These are phyloP conservation scores for Ibidorhyncha struthersii DNA, from an alignment of 2,113 vertebrate genomes.

Conservation along the genomic window DNA sequence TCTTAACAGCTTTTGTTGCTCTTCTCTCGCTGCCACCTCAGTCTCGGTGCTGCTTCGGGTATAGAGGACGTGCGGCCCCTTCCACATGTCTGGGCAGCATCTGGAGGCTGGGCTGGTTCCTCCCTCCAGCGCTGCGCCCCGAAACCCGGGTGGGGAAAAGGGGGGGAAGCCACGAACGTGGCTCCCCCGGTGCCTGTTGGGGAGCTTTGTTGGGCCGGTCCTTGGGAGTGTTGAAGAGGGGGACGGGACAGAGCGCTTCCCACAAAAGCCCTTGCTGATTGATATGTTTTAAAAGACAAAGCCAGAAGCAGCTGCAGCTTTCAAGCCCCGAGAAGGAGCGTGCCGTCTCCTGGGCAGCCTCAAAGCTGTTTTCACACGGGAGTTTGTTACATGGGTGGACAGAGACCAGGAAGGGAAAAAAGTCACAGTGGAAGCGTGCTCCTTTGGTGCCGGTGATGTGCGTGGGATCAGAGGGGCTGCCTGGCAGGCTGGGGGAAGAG, in stretches of 20 bases:
- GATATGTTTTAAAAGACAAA: not conserved
- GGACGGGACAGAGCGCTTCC: not conserved
- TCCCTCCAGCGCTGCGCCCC: not conserved
- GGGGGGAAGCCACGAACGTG: too few relatives aligned
- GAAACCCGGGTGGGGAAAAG: fast-evolving
- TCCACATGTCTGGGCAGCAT: fast-evolving
- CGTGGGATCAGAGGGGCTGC: not conserved
- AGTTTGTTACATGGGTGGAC: not conserved
- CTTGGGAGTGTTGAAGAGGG: not conserved
- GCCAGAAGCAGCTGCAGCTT: not conserved
- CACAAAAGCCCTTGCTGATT: too few relatives aligned
- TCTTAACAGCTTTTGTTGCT: not conserved
- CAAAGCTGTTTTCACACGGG: not conserved
- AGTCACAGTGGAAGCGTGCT: fast-evolving
- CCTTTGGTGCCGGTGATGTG: not conserved
- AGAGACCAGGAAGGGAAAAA: not conserved
- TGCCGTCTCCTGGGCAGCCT: not conserved
- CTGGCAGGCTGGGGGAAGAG: not conserved
- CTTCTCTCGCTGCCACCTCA: not conserved
- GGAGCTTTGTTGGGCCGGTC: not conserved
- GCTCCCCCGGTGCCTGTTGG: fast-evolving
- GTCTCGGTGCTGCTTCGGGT: not conserved
- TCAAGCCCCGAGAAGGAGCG: not conserved
- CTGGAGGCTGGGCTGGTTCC: not conserved
- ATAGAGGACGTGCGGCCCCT: not conserved